A percentile compares a stretch with the other conserved stretches of the same genome.
These are phyloP conservation scores for Aphis craccivora DNA, from an alignment of 1,140 invertebrate species.

Conservation along the genomic window DNA sequence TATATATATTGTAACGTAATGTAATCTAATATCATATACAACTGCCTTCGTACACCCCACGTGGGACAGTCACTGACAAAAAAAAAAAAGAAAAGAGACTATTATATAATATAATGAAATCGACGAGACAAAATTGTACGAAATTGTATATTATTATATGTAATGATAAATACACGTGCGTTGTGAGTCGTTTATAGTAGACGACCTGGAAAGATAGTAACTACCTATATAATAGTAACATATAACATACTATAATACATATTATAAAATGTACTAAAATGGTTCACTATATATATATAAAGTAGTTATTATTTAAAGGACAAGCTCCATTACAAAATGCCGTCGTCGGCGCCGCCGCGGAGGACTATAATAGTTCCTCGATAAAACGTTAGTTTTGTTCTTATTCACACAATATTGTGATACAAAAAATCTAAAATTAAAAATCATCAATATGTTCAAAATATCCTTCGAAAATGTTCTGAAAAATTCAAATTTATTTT, in stretches of 20 bases:
- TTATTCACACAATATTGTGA: background rate
- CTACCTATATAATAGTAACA: background rate
- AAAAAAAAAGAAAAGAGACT: background rate
- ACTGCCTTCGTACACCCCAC: background rate
- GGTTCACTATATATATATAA: background rate
- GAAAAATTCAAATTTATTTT: too few species aligned
- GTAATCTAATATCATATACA: slow-evolving; percentile 24
- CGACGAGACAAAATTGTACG: background rate
- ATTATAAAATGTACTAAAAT: background rate
- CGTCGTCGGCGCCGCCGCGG: background rate
- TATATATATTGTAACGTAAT: background rate
- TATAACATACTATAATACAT: too few species aligned
- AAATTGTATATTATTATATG: background rate
- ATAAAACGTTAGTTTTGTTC: background rate
- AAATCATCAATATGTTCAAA: background rate
- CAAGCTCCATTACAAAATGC: background rate
- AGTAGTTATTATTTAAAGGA: background rate
- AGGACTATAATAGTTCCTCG: background rate
- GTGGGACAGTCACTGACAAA: background rate
- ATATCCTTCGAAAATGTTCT: background rate
- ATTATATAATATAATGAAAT: slow-evolving; percentile 11
- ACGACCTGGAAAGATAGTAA: background rate
- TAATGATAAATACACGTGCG: slow-evolving; percentile 30
- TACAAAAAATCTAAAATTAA: background rate
- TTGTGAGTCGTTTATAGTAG: background rate